Conservation (phyloP, 2,113 vertebrate species). For the Nannospalax galili region DNA sequence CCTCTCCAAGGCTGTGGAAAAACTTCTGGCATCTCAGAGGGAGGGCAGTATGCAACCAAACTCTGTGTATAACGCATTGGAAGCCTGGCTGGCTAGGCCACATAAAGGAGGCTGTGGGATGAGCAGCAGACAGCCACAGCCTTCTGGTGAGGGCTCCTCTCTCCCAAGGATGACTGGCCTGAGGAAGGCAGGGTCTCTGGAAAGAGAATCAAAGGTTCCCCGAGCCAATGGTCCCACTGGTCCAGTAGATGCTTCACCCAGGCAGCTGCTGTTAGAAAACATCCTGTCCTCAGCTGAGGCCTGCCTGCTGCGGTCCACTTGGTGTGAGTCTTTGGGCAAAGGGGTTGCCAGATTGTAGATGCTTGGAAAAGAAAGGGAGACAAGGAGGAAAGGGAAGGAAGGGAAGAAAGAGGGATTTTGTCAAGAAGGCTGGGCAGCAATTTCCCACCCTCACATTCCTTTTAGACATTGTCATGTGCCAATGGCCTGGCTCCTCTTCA, state of each 20-base stretch:
- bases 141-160: constrained; percentile 59
- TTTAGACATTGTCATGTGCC: not conserved
- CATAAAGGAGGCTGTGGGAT: constrained; percentile 27
- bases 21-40: constrained; percentile 87
- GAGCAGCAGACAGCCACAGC: not conserved
- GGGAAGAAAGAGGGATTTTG: constrained; percentile 48
- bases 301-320: constrained; percentile 51
- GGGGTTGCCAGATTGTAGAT: constrained; percentile 85
- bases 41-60: constrained; percentile 78
- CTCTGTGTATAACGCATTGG: constrained; percentile 89
- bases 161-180: constrained; percentile 11
- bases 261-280: constrained; percentile 73
- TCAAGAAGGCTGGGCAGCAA: constrained; percentile 5
- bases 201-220: constrained; percentile 53
- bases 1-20: constrained; percentile 81
- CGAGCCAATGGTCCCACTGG: constrained; percentile 48
- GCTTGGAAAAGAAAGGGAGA: constrained; percentile 78
- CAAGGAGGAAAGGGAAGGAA: not conserved
- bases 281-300: constrained; percentile 59
- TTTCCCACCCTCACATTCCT: not conserved
- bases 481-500: not conserved
- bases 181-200: constrained; percentile 70
- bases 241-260: constrained; percentile 59
- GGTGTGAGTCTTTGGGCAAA: constrained; percentile 72
- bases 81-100: constrained; percentile 74